Percentiles rank a stretch among this genome's conserved stretches.
Evolutionary conservation across 2,888 invertebrate genomes (phyloP).

Genomic region (Sarcophaga subvicina): DNA sequence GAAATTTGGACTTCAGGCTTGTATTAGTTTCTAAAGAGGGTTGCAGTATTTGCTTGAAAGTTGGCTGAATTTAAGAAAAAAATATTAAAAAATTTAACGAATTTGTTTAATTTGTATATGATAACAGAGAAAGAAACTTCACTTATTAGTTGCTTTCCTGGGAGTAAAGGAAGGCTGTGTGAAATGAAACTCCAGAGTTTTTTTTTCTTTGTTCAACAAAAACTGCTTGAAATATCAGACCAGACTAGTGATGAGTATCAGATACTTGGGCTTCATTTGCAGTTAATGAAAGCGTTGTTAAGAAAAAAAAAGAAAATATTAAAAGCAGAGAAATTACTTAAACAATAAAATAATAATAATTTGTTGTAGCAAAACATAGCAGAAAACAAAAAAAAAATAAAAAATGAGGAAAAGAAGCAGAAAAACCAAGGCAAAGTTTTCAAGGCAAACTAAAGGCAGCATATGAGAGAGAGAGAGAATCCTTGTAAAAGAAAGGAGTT

Average conservation of each 20-base stretch:
- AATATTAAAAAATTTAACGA: neutral
- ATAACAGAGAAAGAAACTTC: neutral
- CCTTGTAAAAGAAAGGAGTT: no score
- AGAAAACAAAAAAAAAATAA: no score
- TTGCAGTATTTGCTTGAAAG: no score
- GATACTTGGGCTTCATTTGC: conserved; percentile 24
- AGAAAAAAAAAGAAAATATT: neutral
- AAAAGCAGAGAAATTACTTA: neutral
- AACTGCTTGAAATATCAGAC: neutral
- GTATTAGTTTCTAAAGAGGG: no score
- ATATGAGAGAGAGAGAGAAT: neutral
- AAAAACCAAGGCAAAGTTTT: neutral
- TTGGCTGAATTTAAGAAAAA: neutral
- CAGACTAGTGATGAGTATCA: neutral
- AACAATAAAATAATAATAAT: conserved; percentile 1
- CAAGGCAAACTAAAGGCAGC: neutral
- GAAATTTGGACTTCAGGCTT: no score
- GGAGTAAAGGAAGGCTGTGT: neutral
- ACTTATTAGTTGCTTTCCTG: neutral
- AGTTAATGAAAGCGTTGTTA: conserved; percentile 21
- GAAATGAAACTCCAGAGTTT: neutral
- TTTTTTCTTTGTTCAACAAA: neutral
- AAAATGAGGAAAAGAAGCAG: no score
- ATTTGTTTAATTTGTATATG: neutral
- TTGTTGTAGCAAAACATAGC: neutral